These are phyloP conservation scores for Dolomedes plantarius DNA, from an alignment of 2,888 invertebrate species.

Conservation along the genomic window DNA sequence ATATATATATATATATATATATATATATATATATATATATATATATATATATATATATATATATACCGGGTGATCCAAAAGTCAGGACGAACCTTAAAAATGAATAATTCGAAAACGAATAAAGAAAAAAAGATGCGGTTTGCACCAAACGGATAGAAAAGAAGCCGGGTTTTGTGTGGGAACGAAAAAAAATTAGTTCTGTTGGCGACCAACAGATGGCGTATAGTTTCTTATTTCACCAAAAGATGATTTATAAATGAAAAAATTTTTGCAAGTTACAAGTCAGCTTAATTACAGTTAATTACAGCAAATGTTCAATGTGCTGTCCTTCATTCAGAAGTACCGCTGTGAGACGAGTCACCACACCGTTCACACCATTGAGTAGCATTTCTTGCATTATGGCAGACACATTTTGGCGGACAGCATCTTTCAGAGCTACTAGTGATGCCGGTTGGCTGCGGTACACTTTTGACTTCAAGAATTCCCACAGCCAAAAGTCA, in stretches of 20 bases:
- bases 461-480: conserved; percentile 17
- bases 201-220: neutral
- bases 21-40: too few relatives aligned
- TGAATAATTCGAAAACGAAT: too few relatives aligned
- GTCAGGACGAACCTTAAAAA: too few relatives aligned
- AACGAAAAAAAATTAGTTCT: too few relatives aligned
- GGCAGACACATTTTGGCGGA: neutral
- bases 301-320: conserved; percentile 3
- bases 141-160: too few relatives aligned
- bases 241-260: conserved; percentile 3
- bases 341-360: neutral
- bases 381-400: neutral
- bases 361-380: conserved; percentile 12
- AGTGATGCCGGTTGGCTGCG: conserved; percentile 3
- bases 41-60: too few relatives aligned
- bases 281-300: too few relatives aligned
- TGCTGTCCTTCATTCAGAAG: conserved; percentile 10
- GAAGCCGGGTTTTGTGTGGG: too few relatives aligned
- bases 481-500: neutral
- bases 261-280: neutral
- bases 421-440: conserved; percentile 13
- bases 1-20: too few relatives aligned
- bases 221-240: neutral
- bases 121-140: too few relatives aligned
- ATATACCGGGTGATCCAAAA: too few relatives aligned